A percentile compares a stretch with the other conserved stretches of the same genome.
Conservation (phyloP, 2,113 vertebrate species). For the Rana temporaria region DNA sequence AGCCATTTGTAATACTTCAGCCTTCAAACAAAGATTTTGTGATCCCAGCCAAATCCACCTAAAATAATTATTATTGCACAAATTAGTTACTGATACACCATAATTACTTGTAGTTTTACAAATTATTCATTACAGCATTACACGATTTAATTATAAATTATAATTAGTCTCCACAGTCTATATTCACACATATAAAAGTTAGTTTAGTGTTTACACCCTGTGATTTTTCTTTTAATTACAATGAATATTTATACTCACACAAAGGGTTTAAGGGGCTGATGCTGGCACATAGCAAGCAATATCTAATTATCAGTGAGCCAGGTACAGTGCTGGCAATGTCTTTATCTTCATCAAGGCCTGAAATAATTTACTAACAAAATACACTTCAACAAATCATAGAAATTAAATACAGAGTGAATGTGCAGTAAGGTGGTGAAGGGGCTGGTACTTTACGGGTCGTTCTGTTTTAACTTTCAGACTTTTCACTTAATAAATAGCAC, state of each 20-base stretch:
- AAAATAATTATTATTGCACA: constrained; percentile 78
- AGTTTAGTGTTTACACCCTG: constrained; percentile 55
- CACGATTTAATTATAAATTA: constrained; percentile 57
- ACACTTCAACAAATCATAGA: constrained; percentile 44
- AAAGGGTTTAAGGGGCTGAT: constrained; percentile 53
- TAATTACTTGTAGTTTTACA: constrained; percentile 71
- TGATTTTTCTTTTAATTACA: constrained; percentile 58
- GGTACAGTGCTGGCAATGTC: constrained; percentile 53
- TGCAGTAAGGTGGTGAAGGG: constrained; percentile 16
- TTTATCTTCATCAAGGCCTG: constrained; percentile 49
- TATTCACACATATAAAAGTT: constrained; percentile 55
- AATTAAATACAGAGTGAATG: constrained; percentile 41
- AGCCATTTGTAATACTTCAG: constrained; percentile 70
- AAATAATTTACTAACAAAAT: constrained; percentile 41
- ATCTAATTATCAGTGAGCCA: constrained; percentile 53
- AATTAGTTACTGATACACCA: constrained; percentile 80
- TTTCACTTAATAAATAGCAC: background rate
- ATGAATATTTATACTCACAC: constrained; percentile 53
- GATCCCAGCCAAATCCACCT: constrained; percentile 78
- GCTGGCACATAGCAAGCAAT: constrained; percentile 48
- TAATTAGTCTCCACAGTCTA: constrained; percentile 56
- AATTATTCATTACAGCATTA: constrained; percentile 57
- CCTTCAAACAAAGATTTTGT: constrained; percentile 67
- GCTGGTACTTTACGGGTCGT: background rate
- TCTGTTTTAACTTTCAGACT: background rate